Conservation (phyloP, 2,113 vertebrate genomes). For the Plectropomus leopardus region DNA sequence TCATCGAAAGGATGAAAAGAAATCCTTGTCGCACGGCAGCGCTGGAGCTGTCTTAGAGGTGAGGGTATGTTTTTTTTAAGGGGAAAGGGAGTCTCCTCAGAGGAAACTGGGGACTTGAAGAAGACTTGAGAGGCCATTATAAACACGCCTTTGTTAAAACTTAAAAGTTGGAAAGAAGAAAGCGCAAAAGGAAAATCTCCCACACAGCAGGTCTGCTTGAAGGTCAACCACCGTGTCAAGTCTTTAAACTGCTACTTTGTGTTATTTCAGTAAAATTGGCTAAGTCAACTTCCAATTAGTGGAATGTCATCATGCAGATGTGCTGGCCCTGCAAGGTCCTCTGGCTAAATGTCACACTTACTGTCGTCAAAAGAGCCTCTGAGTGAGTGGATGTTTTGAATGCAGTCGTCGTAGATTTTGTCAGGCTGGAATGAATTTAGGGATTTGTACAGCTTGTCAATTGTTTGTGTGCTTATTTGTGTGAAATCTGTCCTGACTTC, state of each 20-base stretch:
- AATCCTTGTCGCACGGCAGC: slow-evolving; percentile 19
- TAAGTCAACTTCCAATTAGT: slow-evolving; percentile 24
- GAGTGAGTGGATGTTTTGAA: background rate
- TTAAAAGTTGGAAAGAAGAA: slow-evolving; percentile 9
- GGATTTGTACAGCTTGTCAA: background rate
- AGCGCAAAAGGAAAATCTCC: background rate
- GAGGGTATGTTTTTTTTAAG: background rate
- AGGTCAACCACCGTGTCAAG: background rate
- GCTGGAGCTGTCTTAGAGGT: slow-evolving; percentile 36
- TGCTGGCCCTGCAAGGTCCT: background rate
- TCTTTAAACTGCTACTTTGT: background rate
- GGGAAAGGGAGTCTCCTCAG: background rate
- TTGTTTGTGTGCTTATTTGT: slow-evolving; percentile 18
- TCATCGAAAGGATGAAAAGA: background rate
- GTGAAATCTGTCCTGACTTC: slow-evolving; percentile 21
- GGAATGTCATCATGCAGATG: slow-evolving; percentile 9
- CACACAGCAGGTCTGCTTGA: slow-evolving; percentile 1
- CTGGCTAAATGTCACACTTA: slow-evolving; percentile 33
- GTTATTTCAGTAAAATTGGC: slow-evolving; percentile 4
- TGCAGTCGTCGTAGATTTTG: background rate
- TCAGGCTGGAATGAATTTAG: background rate
- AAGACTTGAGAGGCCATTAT: slow-evolving; percentile 17
- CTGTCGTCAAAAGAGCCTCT: background rate
- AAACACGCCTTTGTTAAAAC: slow-evolving; percentile 34
- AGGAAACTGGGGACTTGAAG: slow-evolving; percentile 22